Evolutionary conservation across 2,888 invertebrate species (phyloP).

Genomic region (Arrhopalites spinosus): DNA sequence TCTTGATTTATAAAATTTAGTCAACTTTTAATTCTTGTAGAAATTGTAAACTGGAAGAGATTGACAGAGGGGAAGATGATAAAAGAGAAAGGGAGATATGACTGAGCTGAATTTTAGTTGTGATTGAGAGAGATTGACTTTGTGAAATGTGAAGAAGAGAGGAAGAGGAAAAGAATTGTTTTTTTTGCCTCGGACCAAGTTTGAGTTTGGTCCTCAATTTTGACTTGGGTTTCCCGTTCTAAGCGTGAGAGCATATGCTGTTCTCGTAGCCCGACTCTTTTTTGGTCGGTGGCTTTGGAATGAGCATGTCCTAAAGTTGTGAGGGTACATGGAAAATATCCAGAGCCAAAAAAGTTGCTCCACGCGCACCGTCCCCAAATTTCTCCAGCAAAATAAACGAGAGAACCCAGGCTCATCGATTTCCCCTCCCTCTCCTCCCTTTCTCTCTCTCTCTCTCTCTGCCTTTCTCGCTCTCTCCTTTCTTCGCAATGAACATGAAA

Average conservation of each 20-base stretch:
- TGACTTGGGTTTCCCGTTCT: slow-evolving; percentile 3
- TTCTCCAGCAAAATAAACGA: neutral
- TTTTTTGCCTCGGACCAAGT: slow-evolving; percentile 8
- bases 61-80: neutral
- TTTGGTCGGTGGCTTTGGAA: neutral
- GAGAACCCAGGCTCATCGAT: slow-evolving; percentile 35
- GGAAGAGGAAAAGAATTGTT: neutral
- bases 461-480: neutral
- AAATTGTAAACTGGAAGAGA: too few species aligned
- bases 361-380: neutral
- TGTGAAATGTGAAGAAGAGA: neutral
- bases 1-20: too few species aligned
- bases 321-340: too few species aligned
- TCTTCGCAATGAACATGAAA: too few species aligned
- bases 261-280: neutral
- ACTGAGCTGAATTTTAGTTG: neutral
- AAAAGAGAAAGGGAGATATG: neutral
- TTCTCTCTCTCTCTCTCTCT: slow-evolving; percentile 13
- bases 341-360: too few species aligned
- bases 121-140: neutral
- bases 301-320: slow-evolving; percentile 27
- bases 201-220: slow-evolving; percentile 37
- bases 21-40: too few species aligned
- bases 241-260: neutral
- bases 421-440: neutral